phyloP scores from a whole-genome alignment of 2,797 vertebrate genomes.

The Hypotaenidia philippensis region DNA sequence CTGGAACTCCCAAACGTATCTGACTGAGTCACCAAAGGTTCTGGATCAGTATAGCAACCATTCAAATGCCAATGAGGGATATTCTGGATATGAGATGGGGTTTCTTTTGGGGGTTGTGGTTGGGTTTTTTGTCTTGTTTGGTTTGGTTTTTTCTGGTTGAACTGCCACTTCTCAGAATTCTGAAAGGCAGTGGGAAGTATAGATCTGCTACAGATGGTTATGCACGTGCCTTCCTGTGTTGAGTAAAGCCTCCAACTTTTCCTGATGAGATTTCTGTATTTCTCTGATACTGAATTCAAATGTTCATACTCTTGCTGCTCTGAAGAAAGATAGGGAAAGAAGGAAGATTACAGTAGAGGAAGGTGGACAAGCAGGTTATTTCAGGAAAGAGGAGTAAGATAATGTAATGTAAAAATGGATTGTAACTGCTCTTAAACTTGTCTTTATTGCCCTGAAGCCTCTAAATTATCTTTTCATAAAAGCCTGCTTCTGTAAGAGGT shows the following conservation, averaged over 20 bases:
- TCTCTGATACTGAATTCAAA: conserved; percentile 25
- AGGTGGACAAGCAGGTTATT: not conserved
- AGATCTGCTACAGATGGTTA: not conserved
- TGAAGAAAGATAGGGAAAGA: conserved; percentile 12
- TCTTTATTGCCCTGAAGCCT: conserved; percentile 34
- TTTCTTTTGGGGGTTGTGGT: not conserved
- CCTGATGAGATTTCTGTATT: not conserved
- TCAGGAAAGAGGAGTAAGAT: conserved; percentile 18
- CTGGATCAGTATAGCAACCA: not conserved
- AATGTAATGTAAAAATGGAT: conserved; percentile 28
- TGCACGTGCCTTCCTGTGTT: not conserved
- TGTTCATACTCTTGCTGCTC: not conserved
- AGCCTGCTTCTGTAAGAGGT: not conserved
- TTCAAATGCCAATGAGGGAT: not conserved
- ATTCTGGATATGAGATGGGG: not conserved
- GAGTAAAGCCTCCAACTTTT: not conserved
- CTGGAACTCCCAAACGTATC: not conserved
- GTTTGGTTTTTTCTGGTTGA: not conserved
- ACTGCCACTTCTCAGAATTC: not conserved
- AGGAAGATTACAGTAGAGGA: not conserved
- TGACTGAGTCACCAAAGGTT: not conserved
- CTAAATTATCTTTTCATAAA: conserved; percentile 50
- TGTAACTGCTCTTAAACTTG: conserved; percentile 20
- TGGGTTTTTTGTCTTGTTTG: not conserved
- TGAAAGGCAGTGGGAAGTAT: not conserved